phyloP scores from a whole-genome alignment of 2,888 invertebrate genomes.

The Apamea anceps region DNA sequence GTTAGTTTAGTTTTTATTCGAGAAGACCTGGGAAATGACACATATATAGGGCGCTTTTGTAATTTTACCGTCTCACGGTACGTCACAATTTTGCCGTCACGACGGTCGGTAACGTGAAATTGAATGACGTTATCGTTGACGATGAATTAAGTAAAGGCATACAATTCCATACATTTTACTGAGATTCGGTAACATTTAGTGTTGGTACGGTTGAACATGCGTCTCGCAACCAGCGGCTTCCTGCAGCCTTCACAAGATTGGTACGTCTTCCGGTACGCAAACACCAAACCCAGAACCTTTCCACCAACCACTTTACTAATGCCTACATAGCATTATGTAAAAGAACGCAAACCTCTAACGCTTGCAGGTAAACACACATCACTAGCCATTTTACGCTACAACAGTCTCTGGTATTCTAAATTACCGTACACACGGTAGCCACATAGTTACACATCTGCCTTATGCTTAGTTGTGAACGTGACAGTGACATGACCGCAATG shows the following conservation, averaged over 20 bases:
- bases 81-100: too few relatives aligned
- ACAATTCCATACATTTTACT: background rate
- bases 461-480: conserved; percentile 47
- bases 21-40: background rate
- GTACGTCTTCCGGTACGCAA: too few relatives aligned
- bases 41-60: background rate
- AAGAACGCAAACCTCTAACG: background rate
- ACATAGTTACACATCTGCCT: background rate
- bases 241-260: too few relatives aligned
- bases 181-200: background rate
- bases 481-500: conserved; percentile 65
- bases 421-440: background rate
- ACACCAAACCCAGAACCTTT: too few relatives aligned
- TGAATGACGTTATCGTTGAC: background rate
- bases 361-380: background rate
- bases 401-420: conserved; percentile 13
- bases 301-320: background rate
- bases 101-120: background rate
- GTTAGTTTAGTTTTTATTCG: background rate
- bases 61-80: background rate
- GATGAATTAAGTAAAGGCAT: background rate
- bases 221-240: too few relatives aligned
- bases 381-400: background rate
- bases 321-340: background rate
- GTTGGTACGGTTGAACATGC: too few relatives aligned